phyloP scores from a whole-genome alignment of 1,140 invertebrate species.

The Berghia stephanieae region DNA sequence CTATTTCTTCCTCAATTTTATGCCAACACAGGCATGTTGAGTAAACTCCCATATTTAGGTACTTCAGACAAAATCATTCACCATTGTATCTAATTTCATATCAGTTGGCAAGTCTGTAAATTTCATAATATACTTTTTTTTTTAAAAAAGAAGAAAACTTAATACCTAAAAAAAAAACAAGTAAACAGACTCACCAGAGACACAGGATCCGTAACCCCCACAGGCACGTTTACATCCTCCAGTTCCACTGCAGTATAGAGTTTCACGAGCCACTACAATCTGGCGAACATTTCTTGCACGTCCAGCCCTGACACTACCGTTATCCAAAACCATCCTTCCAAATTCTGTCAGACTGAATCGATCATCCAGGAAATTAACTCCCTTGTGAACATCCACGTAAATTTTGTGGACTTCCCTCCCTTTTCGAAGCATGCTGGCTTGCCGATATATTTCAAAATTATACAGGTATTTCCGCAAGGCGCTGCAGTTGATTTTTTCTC shows the following conservation, averaged over 20 bases:
- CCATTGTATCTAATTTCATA: no score
- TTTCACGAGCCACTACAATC: constrained; percentile 59
- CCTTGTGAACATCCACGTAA: constrained; percentile 59
- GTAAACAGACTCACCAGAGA: constrained; percentile 47
- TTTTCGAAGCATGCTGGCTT: constrained; percentile 60
- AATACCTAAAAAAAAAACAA: background rate
- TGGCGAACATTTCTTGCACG: constrained; percentile 59
- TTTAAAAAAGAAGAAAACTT: background rate
- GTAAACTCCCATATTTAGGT: no score
- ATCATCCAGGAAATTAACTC: constrained; percentile 58
- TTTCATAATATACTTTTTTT: background rate
- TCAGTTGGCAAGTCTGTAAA: no score
- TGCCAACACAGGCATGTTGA: no score
- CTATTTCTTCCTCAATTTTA: no score
- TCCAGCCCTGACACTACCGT: constrained; percentile 56
- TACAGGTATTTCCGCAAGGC: constrained; percentile 56
- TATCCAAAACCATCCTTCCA: constrained; percentile 56
- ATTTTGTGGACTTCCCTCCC: constrained; percentile 61
- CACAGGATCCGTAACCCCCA: constrained; percentile 57
- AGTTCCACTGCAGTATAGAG: constrained; percentile 58
- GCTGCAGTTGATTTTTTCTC: constrained; percentile 53
- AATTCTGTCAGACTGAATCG: constrained; percentile 60
- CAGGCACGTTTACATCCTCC: constrained; percentile 56
- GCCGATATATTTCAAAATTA: constrained; percentile 51
- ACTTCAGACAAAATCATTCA: no score